Evolutionary conservation across 2,797 vertebrate species (phyloP), one percentile per base, ranked within the genome.

Genomic region (Todus mexicanus): DNA sequence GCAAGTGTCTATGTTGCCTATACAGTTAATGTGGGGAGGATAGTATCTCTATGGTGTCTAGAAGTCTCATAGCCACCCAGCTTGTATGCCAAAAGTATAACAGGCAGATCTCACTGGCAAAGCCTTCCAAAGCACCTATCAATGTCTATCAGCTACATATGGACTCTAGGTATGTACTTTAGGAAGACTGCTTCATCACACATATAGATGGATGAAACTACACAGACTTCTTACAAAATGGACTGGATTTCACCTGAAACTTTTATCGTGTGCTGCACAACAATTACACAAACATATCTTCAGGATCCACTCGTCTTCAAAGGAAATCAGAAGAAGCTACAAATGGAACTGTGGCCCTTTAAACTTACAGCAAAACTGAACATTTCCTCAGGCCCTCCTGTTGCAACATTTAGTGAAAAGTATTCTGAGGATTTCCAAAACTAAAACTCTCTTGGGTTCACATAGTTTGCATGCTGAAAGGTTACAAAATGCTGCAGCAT

Each of bases 41-140:
- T 0, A 0, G 17, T 27, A 70, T 9, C 40, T 29, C 54, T 53
- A 0, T 4, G 25, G 42, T 15, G n/a, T 66, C 48, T 17, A 18
- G 33, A 57, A 54, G 47, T 59, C 42, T 31, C 0, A 3, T 7
- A 68, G 61, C 53, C 57, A 83, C 50, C 33, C 66, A 47, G 31
- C 50, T 53, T 63, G 38, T 50, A 84, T 53, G 48, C 35, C 42
- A 74, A 45, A 71, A 71, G 20, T 14, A n/a, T 1, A 72, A 69
- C 69, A 72, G 73, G 47, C 40, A 70, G 45, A 74, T 48, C 22
- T 65, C 22, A 37, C 15, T 4, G 66, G 76, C n/a, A 12, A 85
- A 86, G 76, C 17, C 42, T 83, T 91, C 45, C 63, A 69, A 83
- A 87, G 26, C 29, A 72, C 31, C 43, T 43, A 42, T 18, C 21